phyloP scores from a whole-genome alignment of 1,140 invertebrate species.

The Neuroterus valhalla region DNA sequence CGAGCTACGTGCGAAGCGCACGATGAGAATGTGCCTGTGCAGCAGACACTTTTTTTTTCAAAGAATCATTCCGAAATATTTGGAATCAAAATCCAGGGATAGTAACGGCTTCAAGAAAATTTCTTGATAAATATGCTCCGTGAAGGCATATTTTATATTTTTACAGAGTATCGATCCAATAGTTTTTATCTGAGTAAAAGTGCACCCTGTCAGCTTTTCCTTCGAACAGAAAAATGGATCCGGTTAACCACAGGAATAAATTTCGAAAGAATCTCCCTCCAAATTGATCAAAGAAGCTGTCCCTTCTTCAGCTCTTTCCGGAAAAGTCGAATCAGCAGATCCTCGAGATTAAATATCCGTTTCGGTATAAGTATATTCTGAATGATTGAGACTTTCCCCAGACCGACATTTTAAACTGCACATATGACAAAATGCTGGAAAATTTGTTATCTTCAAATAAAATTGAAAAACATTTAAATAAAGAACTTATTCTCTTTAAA shows the following conservation, averaged over 20 bases:
- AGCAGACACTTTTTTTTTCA: no score
- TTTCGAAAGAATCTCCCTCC: neutral
- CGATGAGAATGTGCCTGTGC: no score
- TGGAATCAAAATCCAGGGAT: no score
- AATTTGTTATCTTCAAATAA: no score
- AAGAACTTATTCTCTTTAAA: no score
- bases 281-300: neutral
- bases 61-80: no score
- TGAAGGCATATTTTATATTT: no score
- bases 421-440: neutral
- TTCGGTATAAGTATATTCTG: neutral
- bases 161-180: neutral
- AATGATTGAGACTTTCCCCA: neutral
- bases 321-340: slow-evolving; percentile 10
- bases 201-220: neutral
- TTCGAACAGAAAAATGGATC: neutral
- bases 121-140: no score
- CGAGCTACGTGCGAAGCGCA: no score
- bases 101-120: no score
- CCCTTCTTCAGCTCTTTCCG: neutral
- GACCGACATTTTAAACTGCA: neutral
- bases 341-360: neutral
- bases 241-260: slow-evolving; percentile 3
- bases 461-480: no score
- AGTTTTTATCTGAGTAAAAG: neutral